phyloP scores from a whole-genome alignment of 2,113 vertebrate species.

The Perognathus longimembris region DNA sequence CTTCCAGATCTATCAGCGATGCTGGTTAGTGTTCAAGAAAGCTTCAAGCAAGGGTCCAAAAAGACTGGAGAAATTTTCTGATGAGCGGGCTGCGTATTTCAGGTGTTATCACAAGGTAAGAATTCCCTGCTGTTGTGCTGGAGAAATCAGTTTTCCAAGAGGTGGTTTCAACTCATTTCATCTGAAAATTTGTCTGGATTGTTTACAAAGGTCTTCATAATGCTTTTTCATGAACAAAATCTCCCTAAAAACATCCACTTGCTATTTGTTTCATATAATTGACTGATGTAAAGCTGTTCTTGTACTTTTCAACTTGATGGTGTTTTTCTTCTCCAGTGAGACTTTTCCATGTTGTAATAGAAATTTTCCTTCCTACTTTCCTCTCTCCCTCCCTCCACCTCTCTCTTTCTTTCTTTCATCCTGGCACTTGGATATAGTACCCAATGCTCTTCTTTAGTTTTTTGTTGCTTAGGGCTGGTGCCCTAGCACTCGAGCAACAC shows the following conservation, averaged over 20 bases:
- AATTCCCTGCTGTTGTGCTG: not conserved
- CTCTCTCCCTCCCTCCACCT: too few species aligned
- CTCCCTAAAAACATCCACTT: not conserved
- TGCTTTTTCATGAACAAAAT: not conserved
- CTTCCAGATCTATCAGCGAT: conserved; percentile 91
- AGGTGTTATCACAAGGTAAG: conserved; percentile 92
- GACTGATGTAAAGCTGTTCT: not conserved
- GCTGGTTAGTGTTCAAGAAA: conserved; percentile 92
- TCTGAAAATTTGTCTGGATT: not conserved
- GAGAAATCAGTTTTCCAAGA: not conserved
- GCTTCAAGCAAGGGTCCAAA: conserved; percentile 92
- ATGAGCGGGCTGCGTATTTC: conserved; percentile 91
- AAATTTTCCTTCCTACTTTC: not conserved
- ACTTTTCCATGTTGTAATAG: not conserved
- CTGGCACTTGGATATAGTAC: too few species aligned
- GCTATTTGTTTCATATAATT: not conserved
- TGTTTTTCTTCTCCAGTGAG: not conserved
- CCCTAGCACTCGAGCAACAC: too few species aligned
- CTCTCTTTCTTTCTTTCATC: too few species aligned
- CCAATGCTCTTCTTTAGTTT: too few species aligned
- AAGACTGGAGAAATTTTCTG: conserved; percentile 92
- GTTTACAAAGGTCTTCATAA: not conserved
- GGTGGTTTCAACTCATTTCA: not conserved
- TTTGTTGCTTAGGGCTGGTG: too few species aligned
- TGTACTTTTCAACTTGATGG: not conserved